A percentile compares a stretch with the other conserved stretches of the same genome.
Evolutionary conservation across 2,797 vertebrate species (phyloP).

Genomic region (Halcyon badia): DNA sequence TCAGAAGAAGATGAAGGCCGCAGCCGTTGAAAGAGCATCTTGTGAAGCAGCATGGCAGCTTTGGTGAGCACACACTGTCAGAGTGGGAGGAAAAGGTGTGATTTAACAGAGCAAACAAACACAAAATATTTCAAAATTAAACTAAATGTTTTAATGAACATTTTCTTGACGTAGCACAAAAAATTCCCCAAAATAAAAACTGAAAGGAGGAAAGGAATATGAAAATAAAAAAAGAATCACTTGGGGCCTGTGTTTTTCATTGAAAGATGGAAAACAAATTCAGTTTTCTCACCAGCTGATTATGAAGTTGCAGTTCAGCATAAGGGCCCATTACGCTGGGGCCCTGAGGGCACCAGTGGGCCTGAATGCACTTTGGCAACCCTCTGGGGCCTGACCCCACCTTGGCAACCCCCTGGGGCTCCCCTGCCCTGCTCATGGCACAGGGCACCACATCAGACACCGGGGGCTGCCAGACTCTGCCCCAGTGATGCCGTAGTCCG

Average conservation of each 20-base stretch:
- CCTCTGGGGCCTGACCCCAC: rapidly evolving
- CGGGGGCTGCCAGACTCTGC: neutral
- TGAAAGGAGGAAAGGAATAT: neutral
- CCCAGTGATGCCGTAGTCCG: rapidly evolving
- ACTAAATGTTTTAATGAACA: neutral
- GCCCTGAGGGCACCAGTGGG: rapidly evolving
- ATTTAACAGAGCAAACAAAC: neutral
- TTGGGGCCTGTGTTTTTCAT: neutral
- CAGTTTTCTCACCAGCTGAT: neutral
- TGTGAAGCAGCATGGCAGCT: neutral
- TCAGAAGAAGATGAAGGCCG: neutral
- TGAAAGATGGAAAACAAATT: neutral
- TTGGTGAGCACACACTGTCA: neutral
- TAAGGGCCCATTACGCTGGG: neutral
- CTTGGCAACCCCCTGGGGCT: neutral
- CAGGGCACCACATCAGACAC: neutral
- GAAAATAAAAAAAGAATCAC: neutral
- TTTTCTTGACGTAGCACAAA: neutral
- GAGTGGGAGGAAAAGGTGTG: neutral
- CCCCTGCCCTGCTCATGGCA: rapidly evolving
- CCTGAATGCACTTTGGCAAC: neutral
- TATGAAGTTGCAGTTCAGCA: neutral
- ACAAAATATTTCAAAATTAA: neutral
- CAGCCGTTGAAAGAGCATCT: neutral
- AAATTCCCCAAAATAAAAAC: neutral